Evolutionary conservation across 2,113 vertebrate species (phyloP), one percentile per base, ranked within the genome.

Genomic region (Pholis gunnellus): DNA sequence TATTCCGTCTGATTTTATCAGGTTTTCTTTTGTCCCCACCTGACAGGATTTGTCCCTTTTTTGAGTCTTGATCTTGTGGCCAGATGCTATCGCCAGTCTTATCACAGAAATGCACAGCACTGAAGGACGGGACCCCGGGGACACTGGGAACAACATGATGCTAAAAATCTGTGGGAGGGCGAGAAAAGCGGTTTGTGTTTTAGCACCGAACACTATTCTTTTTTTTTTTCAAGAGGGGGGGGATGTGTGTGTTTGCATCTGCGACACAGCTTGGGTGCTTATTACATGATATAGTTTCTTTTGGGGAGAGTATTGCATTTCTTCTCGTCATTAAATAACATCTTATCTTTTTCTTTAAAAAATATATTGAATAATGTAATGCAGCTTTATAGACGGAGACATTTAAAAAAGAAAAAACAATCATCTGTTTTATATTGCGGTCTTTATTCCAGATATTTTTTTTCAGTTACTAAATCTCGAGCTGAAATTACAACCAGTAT

Each of bases 71-170:
- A 91, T 89, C 87, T 82, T 36, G 15, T 72, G 84, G 84, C 86
- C 85, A 81, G 85, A 89, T 80, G 72, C 85, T 89, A 91, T 91
- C 86, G 42, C n/a, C 25, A 52, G 75, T 63, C 90, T 90, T 88
- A 91, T 93, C 88, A 78, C 75, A 75, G 88, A 77, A 66, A 61
- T 78, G 66, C 87, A 81, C 79, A 74, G 81, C 67, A 59, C 73
- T 70, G 63, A 88, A 86, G 85, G 89, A 93, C 83, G 61, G 85
- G 65, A 79, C 77, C 86, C 73, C 38, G 78, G 90, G 76, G 82
- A 85, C n/a, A 34, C 70, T 31, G 34, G 54, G 72, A 46, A 72
- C n/a, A 60, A 77, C 60, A 56, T 68, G 50, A 36, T 75, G 17
- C 36, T 81, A 36, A 71, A 60, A 79, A 77, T 68, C 59, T 73